Percentiles rank a stretch among this genome's conserved stretches.
Conservation (phyloP, 2,797 vertebrate species). For the Pangasius larnaudii region DNA sequence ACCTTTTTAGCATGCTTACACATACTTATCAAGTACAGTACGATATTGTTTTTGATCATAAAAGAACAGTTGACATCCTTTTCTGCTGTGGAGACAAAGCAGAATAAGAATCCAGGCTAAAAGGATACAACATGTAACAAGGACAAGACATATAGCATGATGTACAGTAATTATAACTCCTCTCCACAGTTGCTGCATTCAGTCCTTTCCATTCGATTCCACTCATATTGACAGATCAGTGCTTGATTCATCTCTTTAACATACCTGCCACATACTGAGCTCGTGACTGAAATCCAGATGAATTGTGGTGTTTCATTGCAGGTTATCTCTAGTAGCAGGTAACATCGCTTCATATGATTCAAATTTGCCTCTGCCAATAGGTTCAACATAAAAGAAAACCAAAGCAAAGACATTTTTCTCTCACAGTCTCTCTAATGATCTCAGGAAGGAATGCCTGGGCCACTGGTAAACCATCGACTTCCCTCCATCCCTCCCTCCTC, state of each 20-base stretch:
- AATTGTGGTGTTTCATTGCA: conserved; percentile 23
- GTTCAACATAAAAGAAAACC: conserved; percentile 24
- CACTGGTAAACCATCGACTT: conserved; percentile 48
- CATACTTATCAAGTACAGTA: neutral
- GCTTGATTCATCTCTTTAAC: conserved; percentile 33
- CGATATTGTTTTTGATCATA: neutral
- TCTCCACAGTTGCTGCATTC: conserved; percentile 2
- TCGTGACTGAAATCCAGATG: conserved; percentile 27
- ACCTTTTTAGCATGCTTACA: neutral
- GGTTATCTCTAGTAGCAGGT: conserved; percentile 20
- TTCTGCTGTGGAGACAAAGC: neutral
- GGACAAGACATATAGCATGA: conserved; percentile 5
- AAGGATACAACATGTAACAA: conserved; percentile 2
- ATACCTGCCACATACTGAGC: conserved; percentile 22
- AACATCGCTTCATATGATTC: conserved; percentile 27
- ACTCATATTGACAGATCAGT: conserved; percentile 11
- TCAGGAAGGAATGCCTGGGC: conserved; percentile 40
- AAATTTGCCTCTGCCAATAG: conserved; percentile 20
- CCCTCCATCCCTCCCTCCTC: conserved; percentile 37
- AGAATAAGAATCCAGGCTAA: neutral
- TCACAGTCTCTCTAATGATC: conserved; percentile 40
- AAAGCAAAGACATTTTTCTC: conserved; percentile 42
- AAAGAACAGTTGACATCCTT: neutral
- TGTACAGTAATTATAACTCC: conserved; percentile 30
- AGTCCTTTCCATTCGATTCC: conserved; percentile 1